A percentile compares a stretch with the other conserved stretches of the same genome.
phyloP scores from a whole-genome alignment of 2,797 vertebrate genomes.

The Brachyrhaphis roseni region DNA sequence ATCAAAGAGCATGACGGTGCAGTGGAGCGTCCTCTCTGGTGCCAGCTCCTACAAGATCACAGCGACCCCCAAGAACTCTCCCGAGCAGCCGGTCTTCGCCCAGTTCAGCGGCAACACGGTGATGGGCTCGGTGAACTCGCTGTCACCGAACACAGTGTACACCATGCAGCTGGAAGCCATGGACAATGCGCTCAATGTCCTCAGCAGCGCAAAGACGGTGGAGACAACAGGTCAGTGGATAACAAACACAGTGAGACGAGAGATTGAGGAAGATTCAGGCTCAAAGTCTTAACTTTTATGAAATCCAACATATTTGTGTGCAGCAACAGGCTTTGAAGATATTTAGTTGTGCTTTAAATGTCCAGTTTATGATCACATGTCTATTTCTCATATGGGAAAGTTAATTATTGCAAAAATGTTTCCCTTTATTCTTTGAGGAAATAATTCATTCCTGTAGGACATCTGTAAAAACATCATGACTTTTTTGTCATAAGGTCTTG shows the following conservation, averaged over 20 bases:
- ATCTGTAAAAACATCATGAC: background rate
- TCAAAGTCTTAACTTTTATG: background rate
- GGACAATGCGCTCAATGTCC: conserved; percentile 71
- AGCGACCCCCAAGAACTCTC: conserved; percentile 75
- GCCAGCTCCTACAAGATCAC: conserved; percentile 83
- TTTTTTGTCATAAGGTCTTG: background rate
- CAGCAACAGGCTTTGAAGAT: background rate
- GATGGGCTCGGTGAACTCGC: conserved; percentile 80
- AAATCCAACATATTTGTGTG: background rate
- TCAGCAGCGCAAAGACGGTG: conserved; percentile 73
- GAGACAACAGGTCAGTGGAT: conserved; percentile 75
- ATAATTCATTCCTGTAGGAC: background rate
- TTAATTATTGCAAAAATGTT: background rate
- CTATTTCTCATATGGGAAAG: background rate
- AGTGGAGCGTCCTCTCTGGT: conserved; percentile 72
- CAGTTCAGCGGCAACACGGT: conserved; percentile 77
- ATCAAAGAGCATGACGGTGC: conserved; percentile 82
- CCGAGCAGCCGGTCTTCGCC: conserved; percentile 59
- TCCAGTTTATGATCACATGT: background rate
- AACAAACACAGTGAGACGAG: background rate
- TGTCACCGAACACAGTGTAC: conserved; percentile 82
- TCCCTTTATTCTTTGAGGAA: background rate
- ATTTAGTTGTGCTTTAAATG: background rate
- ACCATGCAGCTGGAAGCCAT: conserved; percentile 81
- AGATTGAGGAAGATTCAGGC: background rate